Evolutionary conservation across 2,888 invertebrate genomes (phyloP), one percentile per base, ranked within the genome.

Genomic region (Erynnis tages): DNA sequence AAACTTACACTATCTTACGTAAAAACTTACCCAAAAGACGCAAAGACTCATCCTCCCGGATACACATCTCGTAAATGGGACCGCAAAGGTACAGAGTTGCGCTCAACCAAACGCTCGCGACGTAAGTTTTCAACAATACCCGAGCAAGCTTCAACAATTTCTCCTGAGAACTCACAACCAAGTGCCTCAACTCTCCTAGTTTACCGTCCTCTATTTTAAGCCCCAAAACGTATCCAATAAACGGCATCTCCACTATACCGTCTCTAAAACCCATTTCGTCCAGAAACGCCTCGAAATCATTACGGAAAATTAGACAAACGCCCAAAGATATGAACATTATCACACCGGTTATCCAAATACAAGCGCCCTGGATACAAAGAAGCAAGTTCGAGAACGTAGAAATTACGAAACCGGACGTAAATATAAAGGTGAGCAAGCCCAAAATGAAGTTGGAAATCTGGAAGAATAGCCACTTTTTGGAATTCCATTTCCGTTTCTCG

Each of bases 261-360:
- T 87, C 87, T 29, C 56, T 64, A 34, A 84, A 85, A 0, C 59
- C 76, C 73, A 84, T 79, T 53, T 87, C 83, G 2, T 65, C 58
- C 0, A 89, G 59, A 45, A 84, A 86, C 1, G 34, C 46, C 5
- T 79, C 62, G 40, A 88, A 80, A 23, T 82, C 58, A 0, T 64
- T 66, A 16, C 80, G 69, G 54, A 79, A 88, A 46, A 75, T 17
- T 11, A 86, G 57, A 14, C 82, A 86, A 1, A 88, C 62, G 0
- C 69, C 72, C 2, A 86, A 60, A 0, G 82, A 76, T 5, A 85
- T 79, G 0, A 79, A 78, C 79, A 85, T 81, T 1, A 86, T 82
- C 0, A 83, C 67, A 1, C 82, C 84, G 0, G 87, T 87, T 0
- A 79, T 75, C 86, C 88, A 89, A 29, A 87, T 74, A 52, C 83